Base-by-base conservation (phyloP, 2,113 vertebrate species). In the Macrotis lagotis region DNA sequence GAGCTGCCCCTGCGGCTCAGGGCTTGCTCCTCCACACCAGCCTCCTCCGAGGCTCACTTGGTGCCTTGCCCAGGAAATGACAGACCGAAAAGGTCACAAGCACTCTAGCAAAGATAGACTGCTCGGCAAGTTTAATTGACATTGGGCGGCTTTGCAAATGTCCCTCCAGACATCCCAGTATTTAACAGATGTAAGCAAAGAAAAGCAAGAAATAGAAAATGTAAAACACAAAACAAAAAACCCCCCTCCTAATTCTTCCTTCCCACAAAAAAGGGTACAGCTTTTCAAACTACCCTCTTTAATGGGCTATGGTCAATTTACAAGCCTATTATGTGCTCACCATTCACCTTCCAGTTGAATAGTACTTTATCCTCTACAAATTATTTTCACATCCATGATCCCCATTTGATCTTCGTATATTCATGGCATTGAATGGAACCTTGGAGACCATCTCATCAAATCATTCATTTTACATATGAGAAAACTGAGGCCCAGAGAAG, bases 41-140 rank as follows among this genome's bases (percentile, higher is more conserved):
- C 96, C 97, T 98, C 98, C 97, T 98, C 96, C 97, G 98, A 98
- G 98, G 98, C 98, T 97, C 93, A 95, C 97, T 99, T 99, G 99
- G 98, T 99, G 98, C 98, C 51, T 48, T 98, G 99, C 98, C 99
- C 98, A 98, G 99, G 98, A 99, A 98, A 98, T 98, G 99, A 99
- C 99, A 99, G 98, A 98, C 98, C 98, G 98, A 98, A 99, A 99
- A 99, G 99, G 99, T 99, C 99, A 98, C 98, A 98, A 97, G 94
- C 98, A 97, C 98, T 98, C 97, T 97, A 96, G 98, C 94, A 98
- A 98, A 99, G 98, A 99, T 98, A 98, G 98, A 99, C 98, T 98
- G 98, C 98, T 98, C 74, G 88, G 97, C 91, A 93, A 99, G 98
- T 98, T 97, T 98, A 98, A 99, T 95, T 99, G 98, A 99, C 98